Conservation (phyloP, 2,113 vertebrate species). For the Megalops atlanticus region DNA sequence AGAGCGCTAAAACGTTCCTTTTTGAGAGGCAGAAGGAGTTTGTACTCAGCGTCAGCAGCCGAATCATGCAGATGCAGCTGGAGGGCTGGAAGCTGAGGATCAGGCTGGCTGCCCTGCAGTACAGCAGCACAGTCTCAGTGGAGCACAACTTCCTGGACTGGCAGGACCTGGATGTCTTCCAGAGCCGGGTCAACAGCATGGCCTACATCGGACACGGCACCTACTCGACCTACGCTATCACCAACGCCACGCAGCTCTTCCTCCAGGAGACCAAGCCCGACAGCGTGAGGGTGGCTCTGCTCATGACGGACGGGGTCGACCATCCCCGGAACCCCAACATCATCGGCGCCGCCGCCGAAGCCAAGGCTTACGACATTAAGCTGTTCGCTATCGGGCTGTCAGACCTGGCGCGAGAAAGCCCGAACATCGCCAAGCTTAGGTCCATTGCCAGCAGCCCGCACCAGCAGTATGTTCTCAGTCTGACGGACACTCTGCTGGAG, state of each 20-base stretch:
- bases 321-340: constrained; percentile 82
- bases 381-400: constrained; percentile 82
- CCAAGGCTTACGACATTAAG: constrained; percentile 75
- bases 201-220: constrained; percentile 84
- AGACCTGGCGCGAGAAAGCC: constrained; percentile 53
- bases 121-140: constrained; percentile 82
- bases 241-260: constrained; percentile 80
- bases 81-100: constrained; percentile 61
- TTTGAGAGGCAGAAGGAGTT: constrained; percentile 83
- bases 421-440: constrained; percentile 74
- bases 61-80: constrained; percentile 67
- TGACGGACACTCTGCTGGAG: constrained; percentile 73
- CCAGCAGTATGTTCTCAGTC: constrained; percentile 69
- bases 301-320: constrained; percentile 85
- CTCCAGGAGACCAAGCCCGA: constrained; percentile 68
- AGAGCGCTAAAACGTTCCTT: constrained; percentile 75
- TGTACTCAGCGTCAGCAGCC: constrained; percentile 70
- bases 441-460: constrained; percentile 74
- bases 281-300: constrained; percentile 72
- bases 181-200: constrained; percentile 65
- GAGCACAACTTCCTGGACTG: constrained; percentile 77
- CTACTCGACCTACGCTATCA: constrained; percentile 83
- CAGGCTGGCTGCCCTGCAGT: constrained; percentile 80
- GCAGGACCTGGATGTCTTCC: constrained; percentile 77
- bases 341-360: constrained; percentile 66